A percentile compares a stretch with the other conserved stretches of the same genome.
Conservation (phyloP, 2,113 vertebrate genomes). For the Gymnocephalus cernua region DNA sequence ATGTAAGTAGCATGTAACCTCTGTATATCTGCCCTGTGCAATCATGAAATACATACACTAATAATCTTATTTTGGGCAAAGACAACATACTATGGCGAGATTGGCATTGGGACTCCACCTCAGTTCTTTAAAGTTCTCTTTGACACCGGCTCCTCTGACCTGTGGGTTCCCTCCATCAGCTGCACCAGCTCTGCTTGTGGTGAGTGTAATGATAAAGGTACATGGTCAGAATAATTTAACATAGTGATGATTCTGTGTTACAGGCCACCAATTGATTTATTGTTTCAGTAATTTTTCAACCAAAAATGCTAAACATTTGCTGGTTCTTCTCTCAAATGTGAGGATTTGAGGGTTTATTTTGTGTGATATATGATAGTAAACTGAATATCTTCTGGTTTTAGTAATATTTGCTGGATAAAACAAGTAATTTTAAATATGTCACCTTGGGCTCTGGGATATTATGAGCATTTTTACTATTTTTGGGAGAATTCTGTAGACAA, state of each 20-base stretch:
- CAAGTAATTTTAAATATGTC: neutral
- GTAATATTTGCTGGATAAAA: neutral
- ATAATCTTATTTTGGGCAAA: neutral
- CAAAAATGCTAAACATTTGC: neutral
- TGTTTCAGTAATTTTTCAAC: neutral
- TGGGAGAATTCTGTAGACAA: neutral
- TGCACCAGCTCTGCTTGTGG: slow-evolving; percentile 42
- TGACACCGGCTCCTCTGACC: slow-evolving; percentile 76
- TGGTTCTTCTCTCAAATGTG: neutral
- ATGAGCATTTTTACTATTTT: neutral
- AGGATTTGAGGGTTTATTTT: neutral
- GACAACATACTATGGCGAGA: slow-evolving; percentile 65
- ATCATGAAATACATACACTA: neutral
- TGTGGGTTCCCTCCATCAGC: slow-evolving; percentile 74
- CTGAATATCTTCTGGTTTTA: neutral
- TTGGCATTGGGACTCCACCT: slow-evolving; percentile 70
- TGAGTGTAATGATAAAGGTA: neutral
- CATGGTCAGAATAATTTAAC: neutral
- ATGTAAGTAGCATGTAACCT: slow-evolving; percentile 65
- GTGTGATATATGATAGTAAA: neutral
- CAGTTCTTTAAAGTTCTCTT: slow-evolving; percentile 75
- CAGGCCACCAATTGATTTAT: neutral
- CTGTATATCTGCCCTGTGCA: neutral
- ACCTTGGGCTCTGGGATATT: neutral
- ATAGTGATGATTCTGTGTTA: neutral